Evolutionary conservation across 2,113 vertebrate species (phyloP).

Genomic region (Gallinago paraguaiae): DNA sequence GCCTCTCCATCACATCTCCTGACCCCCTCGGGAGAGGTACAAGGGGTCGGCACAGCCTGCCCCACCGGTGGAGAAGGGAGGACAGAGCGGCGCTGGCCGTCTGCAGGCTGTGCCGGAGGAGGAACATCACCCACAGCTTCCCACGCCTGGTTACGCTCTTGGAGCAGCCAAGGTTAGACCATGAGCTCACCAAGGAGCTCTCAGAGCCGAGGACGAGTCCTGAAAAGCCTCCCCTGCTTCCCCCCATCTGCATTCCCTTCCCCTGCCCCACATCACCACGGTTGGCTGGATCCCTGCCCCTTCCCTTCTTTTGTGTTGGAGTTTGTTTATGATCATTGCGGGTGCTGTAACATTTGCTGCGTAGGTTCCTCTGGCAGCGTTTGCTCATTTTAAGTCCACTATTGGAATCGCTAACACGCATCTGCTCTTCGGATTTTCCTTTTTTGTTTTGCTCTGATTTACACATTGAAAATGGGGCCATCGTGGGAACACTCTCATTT

Average conservation of each 20-base stretch:
- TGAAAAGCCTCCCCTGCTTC: conserved; percentile 55
- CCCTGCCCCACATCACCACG: not conserved
- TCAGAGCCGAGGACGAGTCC: not conserved
- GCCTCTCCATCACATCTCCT: not conserved
- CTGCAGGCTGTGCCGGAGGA: accelerated
- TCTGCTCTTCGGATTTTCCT: conserved; percentile 51
- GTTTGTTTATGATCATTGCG: not conserved
- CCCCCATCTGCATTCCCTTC: conserved; percentile 20
- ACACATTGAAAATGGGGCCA: conserved; percentile 62
- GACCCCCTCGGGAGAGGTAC: not conserved
- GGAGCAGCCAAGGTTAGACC: not conserved
- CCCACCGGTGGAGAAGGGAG: not conserved
- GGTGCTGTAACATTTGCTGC: conserved; percentile 31
- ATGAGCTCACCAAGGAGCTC: accelerated
- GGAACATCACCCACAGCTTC: not conserved
- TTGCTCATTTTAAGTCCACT: conserved; percentile 58
- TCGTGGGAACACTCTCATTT: conserved; percentile 47
- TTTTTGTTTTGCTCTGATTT: conserved; percentile 52
- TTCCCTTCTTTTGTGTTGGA: not conserved
- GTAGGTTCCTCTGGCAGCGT: conserved; percentile 53
- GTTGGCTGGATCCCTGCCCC: conserved; percentile 27
- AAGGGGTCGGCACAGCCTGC: accelerated
- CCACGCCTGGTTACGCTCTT: not conserved
- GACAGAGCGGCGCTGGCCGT: not conserved
- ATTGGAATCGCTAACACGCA: conserved; percentile 46